These are phyloP conservation scores for Eleginops maclovinus DNA, from an alignment of 2,113 vertebrate genomes.

Conservation along the genomic window DNA sequence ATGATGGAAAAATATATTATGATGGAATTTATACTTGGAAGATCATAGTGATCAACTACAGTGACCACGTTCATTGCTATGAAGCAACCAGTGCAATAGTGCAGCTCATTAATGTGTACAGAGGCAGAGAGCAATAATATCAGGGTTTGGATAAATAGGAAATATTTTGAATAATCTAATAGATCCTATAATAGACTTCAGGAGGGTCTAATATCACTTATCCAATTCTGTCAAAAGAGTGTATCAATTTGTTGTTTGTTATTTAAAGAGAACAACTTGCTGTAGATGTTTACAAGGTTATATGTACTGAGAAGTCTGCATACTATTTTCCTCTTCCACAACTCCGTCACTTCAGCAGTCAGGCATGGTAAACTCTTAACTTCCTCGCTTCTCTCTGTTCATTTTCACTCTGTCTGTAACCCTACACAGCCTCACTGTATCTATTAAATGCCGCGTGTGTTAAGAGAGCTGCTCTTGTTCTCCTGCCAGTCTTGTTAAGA, in stretches of 20 bases:
- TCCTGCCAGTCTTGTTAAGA: constrained; percentile 67
- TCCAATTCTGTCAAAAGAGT: background rate
- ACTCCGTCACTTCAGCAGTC: constrained; percentile 23
- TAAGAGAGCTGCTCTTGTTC: constrained; percentile 62
- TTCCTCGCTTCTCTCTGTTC: background rate
- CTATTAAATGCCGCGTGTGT: constrained; percentile 35
- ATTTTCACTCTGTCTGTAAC: constrained; percentile 19
- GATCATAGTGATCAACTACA: background rate
- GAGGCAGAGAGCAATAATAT: background rate
- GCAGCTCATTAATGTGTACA: background rate
- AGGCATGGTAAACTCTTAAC: constrained; percentile 1
- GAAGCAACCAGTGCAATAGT: background rate
- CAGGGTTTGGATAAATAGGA: too few relatives aligned
- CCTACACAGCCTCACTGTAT: constrained; percentile 44
- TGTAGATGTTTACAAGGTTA: background rate
- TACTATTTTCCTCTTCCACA: background rate
- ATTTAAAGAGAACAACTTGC: background rate
- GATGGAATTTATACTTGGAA: background rate
- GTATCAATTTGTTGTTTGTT: too few relatives aligned
- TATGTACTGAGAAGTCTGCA: background rate
- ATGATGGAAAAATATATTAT: background rate
- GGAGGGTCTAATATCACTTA: too few relatives aligned
- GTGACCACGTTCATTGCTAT: background rate
- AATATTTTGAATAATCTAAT: too few relatives aligned
- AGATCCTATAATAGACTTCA: too few relatives aligned